These are phyloP conservation scores for Polydrusus tereticollis DNA, from an alignment of 2,888 invertebrate species.

Conservation along the genomic window DNA sequence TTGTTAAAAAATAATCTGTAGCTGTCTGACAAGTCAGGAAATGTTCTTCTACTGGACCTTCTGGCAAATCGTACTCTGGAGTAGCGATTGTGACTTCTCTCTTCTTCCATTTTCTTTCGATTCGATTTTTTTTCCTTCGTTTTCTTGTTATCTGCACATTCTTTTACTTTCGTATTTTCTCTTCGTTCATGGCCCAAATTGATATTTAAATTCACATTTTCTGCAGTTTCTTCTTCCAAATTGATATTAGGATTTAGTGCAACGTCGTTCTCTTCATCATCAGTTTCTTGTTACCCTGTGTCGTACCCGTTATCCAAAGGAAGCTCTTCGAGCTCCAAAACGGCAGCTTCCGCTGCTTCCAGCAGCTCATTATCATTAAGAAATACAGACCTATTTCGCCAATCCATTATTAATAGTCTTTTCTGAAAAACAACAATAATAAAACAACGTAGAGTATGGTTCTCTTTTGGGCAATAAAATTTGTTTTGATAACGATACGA, in stretches of 20 bases:
- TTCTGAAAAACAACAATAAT: not conserved
- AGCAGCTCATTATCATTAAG: not conserved
- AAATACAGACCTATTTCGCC: not conserved
- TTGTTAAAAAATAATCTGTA: conserved; percentile 15
- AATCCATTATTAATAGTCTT: not conserved
- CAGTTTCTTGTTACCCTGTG: not conserved
- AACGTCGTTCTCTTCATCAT: not conserved
- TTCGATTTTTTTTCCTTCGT: conserved; percentile 1
- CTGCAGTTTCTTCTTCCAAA: not conserved
- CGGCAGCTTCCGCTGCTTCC: not conserved
- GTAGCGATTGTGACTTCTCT: not conserved
- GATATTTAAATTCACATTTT: not conserved
- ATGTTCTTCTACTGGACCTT: conserved; percentile 7
- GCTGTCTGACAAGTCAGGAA: conserved; percentile 3
- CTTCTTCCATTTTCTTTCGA: conserved; percentile 7
- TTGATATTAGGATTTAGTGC: not conserved
- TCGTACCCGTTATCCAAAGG: not conserved
- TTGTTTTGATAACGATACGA: no score
- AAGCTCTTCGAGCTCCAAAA: not conserved
- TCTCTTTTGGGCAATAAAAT: not conserved
- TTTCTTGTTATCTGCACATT: not conserved
- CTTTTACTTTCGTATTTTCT: not conserved
- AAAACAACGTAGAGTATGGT: not conserved
- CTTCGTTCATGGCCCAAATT: not conserved
- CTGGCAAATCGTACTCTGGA: conserved; percentile 1